These are phyloP conservation scores for Pollenia labialis DNA, from an alignment of 2,888 invertebrate genomes.

Conservation along the genomic window DNA sequence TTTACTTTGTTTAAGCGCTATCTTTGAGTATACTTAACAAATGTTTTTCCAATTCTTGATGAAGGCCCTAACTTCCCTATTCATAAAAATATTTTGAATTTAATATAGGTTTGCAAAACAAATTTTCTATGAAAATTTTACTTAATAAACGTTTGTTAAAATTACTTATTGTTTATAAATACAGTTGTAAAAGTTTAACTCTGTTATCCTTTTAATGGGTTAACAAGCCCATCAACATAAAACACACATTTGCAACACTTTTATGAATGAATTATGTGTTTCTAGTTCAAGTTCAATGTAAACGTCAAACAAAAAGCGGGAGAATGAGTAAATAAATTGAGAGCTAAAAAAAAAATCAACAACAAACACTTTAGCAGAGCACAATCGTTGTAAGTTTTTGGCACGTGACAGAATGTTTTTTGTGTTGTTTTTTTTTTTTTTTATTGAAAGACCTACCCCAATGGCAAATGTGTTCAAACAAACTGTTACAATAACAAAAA, in stretches of 20 bases:
- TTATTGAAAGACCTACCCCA: conserved; percentile 50
- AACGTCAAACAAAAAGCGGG: conserved; percentile 13
- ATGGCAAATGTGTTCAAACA: neutral
- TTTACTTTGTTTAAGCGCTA: too few species aligned
- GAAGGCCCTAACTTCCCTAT: too few species aligned
- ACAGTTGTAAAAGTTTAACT: too few species aligned
- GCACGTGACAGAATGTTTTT: conserved; percentile 39
- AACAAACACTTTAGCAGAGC: neutral
- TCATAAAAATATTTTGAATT: too few species aligned
- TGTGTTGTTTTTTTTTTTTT: neutral
- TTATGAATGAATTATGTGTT: conserved; percentile 34
- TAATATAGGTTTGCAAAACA: too few species aligned
- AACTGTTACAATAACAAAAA: neutral
- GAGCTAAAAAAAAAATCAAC: neutral
- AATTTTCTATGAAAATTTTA: too few species aligned
- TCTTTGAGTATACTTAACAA: too few species aligned
- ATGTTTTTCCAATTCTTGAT: too few species aligned
- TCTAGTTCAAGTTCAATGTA: conserved; percentile 67
- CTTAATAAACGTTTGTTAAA: too few species aligned
- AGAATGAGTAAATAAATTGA: conserved; percentile 8
- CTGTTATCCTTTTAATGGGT: neutral
- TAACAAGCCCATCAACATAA: neutral
- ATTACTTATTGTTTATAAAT: too few species aligned
- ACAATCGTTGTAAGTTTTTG: conserved; percentile 6
- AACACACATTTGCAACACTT: neutral